Conservation (phyloP, 2,113 vertebrate genomes). For the Camarhynchus parvulus region DNA sequence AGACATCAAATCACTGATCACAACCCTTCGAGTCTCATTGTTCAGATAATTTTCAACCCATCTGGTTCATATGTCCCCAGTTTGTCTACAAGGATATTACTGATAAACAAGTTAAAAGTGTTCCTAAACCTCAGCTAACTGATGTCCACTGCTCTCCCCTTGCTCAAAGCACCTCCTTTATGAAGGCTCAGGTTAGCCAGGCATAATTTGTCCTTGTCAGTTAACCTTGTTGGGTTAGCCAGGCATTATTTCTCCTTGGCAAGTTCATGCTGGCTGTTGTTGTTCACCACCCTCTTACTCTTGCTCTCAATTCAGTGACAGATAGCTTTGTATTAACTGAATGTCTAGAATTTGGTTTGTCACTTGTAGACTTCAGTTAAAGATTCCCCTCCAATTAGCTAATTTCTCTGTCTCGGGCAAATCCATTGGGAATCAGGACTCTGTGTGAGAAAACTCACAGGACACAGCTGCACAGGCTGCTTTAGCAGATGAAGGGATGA, state of each 20-base stretch:
- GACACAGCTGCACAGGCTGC: fast-evolving
- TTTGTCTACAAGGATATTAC: background rate
- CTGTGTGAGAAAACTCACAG: background rate
- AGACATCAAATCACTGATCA: background rate
- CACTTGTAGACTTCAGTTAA: background rate
- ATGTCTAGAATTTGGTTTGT: background rate
- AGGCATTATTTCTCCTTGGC: background rate
- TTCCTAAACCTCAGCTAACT: background rate
- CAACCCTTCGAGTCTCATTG: background rate
- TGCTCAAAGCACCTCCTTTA: background rate
- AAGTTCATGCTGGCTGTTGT: background rate
- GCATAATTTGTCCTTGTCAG: background rate
- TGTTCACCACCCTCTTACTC: background rate
- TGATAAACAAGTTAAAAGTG: background rate
- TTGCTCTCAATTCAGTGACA: background rate
- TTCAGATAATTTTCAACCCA: background rate
- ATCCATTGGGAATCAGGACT: background rate
- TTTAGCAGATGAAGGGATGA: background rate
- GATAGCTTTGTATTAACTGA: background rate
- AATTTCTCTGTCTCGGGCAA: background rate
- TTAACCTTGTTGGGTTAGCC: background rate
- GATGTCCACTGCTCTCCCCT: background rate
- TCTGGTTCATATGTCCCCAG: fast-evolving
- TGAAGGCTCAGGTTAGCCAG: background rate
- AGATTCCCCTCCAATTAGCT: background rate